Conservation (phyloP, 2,113 vertebrate species). For the Castor canadensis region DNA sequence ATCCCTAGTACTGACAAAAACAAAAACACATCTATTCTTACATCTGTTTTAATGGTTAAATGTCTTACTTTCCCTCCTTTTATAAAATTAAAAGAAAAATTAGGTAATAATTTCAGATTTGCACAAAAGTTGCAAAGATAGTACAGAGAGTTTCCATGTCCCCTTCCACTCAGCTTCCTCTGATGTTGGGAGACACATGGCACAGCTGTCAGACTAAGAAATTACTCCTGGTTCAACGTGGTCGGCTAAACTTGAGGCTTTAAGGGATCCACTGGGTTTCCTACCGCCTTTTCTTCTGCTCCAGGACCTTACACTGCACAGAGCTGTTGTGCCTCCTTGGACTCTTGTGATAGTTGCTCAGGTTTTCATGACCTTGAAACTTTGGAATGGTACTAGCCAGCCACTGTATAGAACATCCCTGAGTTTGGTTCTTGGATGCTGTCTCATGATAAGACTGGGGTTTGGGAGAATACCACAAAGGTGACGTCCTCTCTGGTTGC, state of each 20-base stretch:
- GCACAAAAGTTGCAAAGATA: not conserved
- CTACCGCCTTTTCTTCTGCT: accelerated
- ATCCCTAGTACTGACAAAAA: no score
- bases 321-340: accelerated
- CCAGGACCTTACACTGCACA: not conserved
- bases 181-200: not conserved
- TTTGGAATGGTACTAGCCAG: not conserved
- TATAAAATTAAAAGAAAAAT: not conserved
- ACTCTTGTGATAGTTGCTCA: not conserved
- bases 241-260: not conserved
- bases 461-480: not conserved
- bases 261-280: not conserved
- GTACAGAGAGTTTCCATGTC: not conserved
- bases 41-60: not conserved
- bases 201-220: not conserved
- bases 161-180: not conserved
- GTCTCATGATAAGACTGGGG: not conserved
- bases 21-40: not conserved
- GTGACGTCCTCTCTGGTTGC: not conserved
- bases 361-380: not conserved
- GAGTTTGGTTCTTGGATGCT: not conserved
- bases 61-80: not conserved
- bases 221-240: accelerated
- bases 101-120: not conserved
- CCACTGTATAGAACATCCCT: not conserved